Conservation (phyloP, 2,888 invertebrate genomes). For the Pachydiplax longipennis region DNA sequence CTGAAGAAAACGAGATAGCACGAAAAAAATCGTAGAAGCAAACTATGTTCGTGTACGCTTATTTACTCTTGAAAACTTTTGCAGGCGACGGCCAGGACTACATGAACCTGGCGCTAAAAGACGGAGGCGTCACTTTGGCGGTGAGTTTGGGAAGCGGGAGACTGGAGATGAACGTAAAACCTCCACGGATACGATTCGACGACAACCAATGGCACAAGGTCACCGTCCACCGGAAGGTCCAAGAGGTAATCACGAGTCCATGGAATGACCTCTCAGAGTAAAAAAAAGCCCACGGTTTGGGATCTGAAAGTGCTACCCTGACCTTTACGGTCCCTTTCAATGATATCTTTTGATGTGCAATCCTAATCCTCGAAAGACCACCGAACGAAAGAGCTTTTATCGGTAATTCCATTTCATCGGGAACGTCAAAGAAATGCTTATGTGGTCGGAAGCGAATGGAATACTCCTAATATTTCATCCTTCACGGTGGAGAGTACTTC, state of each 20-base stretch:
- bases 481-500: too few species aligned
- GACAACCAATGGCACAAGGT: constrained; percentile 97
- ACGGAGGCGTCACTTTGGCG: constrained; percentile 86
- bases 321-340: too few species aligned
- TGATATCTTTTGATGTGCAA: too few species aligned
- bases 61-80: constrained; percentile 49
- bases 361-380: too few species aligned
- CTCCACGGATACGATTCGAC: constrained; percentile 87
- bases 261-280: neutral
- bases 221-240: constrained; percentile 85
- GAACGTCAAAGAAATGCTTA: too few species aligned
- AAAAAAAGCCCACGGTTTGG: neutral
- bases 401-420: too few species aligned
- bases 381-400: too few species aligned
- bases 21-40: too few species aligned
- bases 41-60: too few species aligned
- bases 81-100: constrained; percentile 89
- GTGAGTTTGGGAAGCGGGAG: constrained; percentile 91
- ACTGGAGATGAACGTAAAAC: constrained; percentile 88
- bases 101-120: constrained; percentile 85
- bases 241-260: constrained; percentile 71
- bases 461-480: too few species aligned
- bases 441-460: too few species aligned
- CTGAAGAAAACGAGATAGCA: too few species aligned
- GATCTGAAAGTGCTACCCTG: neutral